These are phyloP conservation scores for Chiropotes sagulatus DNA, from an alignment of 2,797 vertebrate species.

Conservation along the genomic window DNA sequence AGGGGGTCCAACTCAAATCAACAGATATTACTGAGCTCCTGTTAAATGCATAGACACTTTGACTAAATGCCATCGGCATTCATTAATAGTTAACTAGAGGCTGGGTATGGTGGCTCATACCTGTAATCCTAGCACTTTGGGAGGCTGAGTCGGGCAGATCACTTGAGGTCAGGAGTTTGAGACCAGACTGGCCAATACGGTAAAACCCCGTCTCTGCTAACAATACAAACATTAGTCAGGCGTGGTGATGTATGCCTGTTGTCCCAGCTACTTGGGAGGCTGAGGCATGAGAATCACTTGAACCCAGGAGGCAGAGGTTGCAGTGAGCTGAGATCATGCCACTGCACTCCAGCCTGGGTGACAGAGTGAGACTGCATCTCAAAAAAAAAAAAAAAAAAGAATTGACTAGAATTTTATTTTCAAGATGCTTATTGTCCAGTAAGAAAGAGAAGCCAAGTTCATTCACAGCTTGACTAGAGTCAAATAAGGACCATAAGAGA, in stretches of 20 bases:
- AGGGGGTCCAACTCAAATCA: background rate
- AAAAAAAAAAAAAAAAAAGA: background rate
- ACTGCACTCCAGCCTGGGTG: background rate
- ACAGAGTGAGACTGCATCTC: background rate
- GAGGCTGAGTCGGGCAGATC: background rate
- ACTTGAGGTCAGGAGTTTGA: background rate
- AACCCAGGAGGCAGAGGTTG: background rate
- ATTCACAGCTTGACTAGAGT: background rate
- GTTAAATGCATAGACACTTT: background rate
- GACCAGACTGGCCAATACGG: background rate
- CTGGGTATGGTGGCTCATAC: background rate
- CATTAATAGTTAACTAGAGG: background rate
- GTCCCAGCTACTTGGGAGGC: background rate
- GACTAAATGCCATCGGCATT: background rate
- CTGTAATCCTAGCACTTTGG: background rate
- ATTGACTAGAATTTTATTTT: background rate
- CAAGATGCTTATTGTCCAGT: background rate
- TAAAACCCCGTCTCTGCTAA: background rate
- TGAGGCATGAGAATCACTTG: background rate
- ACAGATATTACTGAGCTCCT: background rate
- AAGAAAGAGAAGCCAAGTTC: slow-evolving; percentile 22
- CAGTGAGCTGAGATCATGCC: background rate
- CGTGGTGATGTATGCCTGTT: background rate
- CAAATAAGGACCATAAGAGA: background rate
- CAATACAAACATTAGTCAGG: background rate